Evolutionary conservation across 1,140 invertebrate species (phyloP), one percentile per base, ranked within the genome.

Genomic region (Anthonomus grandis): DNA sequence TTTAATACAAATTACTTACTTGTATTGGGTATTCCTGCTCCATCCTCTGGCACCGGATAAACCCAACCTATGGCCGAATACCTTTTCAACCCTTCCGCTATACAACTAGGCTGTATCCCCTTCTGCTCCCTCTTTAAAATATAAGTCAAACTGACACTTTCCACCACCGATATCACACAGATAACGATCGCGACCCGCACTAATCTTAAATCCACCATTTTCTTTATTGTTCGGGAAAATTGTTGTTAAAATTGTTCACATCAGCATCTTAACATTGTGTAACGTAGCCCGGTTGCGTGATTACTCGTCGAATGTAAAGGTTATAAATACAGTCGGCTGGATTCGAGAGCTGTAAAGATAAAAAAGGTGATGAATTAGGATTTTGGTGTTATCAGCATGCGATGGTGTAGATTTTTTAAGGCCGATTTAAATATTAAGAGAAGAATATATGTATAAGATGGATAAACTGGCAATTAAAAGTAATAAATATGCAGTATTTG

Each of bases 61-160:
- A 65, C 39, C 66, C 66, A 68, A 15, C 64, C 66, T 12, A 68
- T 47, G 2, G 45, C 66, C 4, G 47, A 21, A 48, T 68, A 68
- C 24, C 66, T 55, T 21, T 64, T 60, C 21, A 61, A 51, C 31
- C 61, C 66, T 39, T 68, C 64, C 0, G 60, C 64, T 13, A 68
- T 57, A 57, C 66, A 68, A 39, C 49, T 68, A 15, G 66, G 66
- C 24, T 60, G 47, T 0, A 64, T 17, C 10, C 42, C 34, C 31
- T 44, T 31, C 19, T 34, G 25, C 5, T 63, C 58, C 38, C 51
- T 62, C 49, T 64, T 64, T 9, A 68, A 34, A 15, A 68, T 66
- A 41, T 68, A 68, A 2, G 64, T 68, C 50, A 68, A 34, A 31
- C 62, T 60, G 39, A 64, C 60, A 50, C 59, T 13, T 12, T 46